Evolutionary conservation across 2,113 vertebrate genomes (phyloP).

Genomic region (Rafetus swinhoei): DNA sequence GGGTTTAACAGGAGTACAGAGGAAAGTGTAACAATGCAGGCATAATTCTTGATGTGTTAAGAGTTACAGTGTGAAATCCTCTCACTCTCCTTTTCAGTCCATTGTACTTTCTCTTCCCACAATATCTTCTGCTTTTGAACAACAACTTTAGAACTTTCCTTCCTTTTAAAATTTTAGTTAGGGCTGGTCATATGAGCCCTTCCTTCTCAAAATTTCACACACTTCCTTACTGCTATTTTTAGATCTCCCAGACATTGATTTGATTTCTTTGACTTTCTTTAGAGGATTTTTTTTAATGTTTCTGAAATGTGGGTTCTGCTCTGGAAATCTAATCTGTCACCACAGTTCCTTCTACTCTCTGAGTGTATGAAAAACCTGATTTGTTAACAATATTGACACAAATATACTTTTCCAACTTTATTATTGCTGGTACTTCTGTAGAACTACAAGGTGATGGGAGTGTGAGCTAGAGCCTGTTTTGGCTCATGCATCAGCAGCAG

Average conservation of each 20-base stretch:
- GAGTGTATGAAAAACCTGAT: neutral
- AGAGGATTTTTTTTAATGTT: neutral
- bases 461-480: neutral
- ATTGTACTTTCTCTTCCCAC: neutral
- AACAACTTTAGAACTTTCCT: neutral
- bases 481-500: neutral
- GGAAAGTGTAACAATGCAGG: fast-evolving
- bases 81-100: neutral
- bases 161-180: neutral
- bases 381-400: neutral
- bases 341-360: neutral
- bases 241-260: neutral
- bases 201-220: neutral
- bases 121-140: neutral
- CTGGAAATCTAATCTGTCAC: neutral
- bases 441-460: neutral
- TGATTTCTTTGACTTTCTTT: neutral
- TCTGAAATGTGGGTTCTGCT: neutral
- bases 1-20: too few species aligned
- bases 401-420: neutral
- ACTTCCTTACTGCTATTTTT: neutral
- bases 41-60: neutral
- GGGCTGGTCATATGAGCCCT: neutral
- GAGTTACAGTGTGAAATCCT: neutral
- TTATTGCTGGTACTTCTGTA: neutral